These are phyloP conservation scores for Odontomachus brunneus DNA, from an alignment of 1,140 invertebrate genomes.

Conservation along the genomic window DNA sequence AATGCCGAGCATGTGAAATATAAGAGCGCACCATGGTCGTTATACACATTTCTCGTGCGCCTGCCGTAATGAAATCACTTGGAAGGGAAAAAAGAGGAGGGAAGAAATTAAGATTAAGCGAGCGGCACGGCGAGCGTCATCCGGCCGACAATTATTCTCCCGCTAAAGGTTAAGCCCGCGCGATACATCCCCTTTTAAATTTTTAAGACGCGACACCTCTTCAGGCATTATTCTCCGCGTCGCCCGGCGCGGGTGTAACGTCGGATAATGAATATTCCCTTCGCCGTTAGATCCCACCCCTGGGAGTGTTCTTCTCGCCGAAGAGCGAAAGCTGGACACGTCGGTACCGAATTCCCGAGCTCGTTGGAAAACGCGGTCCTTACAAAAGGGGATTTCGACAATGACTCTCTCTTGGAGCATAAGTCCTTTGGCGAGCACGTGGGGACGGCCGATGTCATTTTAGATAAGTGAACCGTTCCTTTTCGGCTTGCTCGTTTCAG, in stretches of 20 bases:
- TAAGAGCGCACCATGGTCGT: not conserved
- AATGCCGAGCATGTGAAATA: not conserved
- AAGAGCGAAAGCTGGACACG: conserved; percentile 42
- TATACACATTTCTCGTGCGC: conserved; percentile 12
- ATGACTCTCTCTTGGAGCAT: conserved; percentile 50
- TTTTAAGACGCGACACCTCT: conserved; percentile 40
- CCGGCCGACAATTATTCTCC: conserved; percentile 34
- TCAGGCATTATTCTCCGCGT: conserved; percentile 22
- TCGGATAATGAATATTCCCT: conserved; percentile 52
- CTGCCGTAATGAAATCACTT: conserved; percentile 44
- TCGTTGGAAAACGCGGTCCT: conserved; percentile 33
- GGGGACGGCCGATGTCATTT: conserved; percentile 83
- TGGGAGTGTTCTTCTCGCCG: conserved; percentile 25
- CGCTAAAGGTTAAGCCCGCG: conserved; percentile 33
- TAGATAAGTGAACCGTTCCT: conserved; percentile 82
- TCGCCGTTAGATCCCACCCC: not conserved
- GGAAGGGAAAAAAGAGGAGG: not conserved
- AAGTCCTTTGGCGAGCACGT: conserved; percentile 73
- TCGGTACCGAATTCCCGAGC: conserved; percentile 31
- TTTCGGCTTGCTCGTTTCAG: conserved; percentile 74
- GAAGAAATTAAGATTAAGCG: conserved; percentile 47
- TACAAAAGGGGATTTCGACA: conserved; percentile 47
- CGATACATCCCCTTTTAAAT: conserved; percentile 13
- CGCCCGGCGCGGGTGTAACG: not conserved
- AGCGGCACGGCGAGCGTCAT: not conserved